phyloP scores from a whole-genome alignment of 2,888 invertebrate genomes.

The Willowsia nigromaculata region DNA sequence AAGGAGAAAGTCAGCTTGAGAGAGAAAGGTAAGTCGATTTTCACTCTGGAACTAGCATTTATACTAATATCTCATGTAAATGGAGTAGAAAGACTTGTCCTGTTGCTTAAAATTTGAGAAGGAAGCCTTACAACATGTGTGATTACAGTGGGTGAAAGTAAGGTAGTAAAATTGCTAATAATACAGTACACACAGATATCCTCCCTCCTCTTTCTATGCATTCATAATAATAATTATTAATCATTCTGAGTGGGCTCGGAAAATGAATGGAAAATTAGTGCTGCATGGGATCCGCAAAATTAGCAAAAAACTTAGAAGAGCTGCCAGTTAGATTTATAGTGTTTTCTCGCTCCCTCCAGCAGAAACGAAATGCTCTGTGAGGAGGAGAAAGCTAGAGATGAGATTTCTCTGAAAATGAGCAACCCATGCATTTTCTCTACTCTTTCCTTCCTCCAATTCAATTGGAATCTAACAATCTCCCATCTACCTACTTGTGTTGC shows the following conservation, averaged over 20 bases:
- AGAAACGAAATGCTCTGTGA: not conserved
- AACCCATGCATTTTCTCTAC: not conserved
- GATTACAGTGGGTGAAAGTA: too few relatives aligned
- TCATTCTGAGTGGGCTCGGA: slow-evolving; percentile 4
- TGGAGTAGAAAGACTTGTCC: too few relatives aligned
- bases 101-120: too few relatives aligned
- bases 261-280: slow-evolving; percentile 8
- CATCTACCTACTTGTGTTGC: too few relatives aligned
- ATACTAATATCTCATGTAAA: not conserved
- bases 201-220: not conserved
- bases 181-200: too few relatives aligned
- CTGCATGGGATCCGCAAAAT: slow-evolving; percentile 6
- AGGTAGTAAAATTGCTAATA: too few relatives aligned
- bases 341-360: not conserved
- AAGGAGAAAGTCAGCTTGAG: slow-evolving; percentile 22
- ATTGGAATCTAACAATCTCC: not conserved
- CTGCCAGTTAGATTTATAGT: slow-evolving; percentile 25
- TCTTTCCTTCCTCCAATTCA: not conserved
- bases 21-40: slow-evolving; percentile 2
- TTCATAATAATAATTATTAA: slow-evolving; percentile 10
- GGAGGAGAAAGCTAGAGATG: not conserved
- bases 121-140: too few relatives aligned
- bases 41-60: not conserved
- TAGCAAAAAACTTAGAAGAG: not conserved
- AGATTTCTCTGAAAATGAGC: not conserved